These are phyloP conservation scores for Otis tarda DNA, from an alignment of 2,113 vertebrate genomes.

Conservation along the genomic window DNA sequence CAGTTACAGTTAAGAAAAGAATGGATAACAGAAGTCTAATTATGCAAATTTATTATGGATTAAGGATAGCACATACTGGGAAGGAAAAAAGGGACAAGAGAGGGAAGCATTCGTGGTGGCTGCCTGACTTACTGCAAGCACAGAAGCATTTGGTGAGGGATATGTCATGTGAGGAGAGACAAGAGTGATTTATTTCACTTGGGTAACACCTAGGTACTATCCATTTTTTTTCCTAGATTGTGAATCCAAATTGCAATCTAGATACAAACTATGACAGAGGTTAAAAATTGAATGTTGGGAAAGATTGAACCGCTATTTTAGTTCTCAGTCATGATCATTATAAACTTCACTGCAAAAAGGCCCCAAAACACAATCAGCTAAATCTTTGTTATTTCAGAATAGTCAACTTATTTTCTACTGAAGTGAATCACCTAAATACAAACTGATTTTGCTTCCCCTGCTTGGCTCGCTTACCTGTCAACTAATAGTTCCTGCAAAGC, in stretches of 20 bases:
- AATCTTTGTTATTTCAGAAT: background rate
- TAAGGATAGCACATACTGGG: accelerated
- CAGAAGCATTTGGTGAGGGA: background rate
- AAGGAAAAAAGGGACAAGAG: background rate
- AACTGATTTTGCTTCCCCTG: background rate
- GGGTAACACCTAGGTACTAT: background rate
- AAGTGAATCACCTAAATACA: background rate
- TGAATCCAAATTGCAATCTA: background rate
- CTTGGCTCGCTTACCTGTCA: background rate
- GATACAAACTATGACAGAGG: background rate
- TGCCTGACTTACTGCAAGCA: background rate
- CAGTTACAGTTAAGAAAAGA: background rate
- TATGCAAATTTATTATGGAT: background rate
- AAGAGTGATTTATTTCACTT: background rate
- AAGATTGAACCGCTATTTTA: background rate
- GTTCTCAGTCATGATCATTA: background rate
- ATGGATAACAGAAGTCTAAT: background rate
- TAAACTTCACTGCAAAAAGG: background rate
- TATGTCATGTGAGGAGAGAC: accelerated
- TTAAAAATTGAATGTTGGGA: background rate
- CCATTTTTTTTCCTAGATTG: background rate
- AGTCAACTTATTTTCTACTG: background rate
- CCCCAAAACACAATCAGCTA: background rate
- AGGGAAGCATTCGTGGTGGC: background rate
- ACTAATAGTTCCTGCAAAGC: background rate